Base-by-base conservation (phyloP, 2,113 vertebrate species). In the Aldabrachelys gigantea region DNA sequence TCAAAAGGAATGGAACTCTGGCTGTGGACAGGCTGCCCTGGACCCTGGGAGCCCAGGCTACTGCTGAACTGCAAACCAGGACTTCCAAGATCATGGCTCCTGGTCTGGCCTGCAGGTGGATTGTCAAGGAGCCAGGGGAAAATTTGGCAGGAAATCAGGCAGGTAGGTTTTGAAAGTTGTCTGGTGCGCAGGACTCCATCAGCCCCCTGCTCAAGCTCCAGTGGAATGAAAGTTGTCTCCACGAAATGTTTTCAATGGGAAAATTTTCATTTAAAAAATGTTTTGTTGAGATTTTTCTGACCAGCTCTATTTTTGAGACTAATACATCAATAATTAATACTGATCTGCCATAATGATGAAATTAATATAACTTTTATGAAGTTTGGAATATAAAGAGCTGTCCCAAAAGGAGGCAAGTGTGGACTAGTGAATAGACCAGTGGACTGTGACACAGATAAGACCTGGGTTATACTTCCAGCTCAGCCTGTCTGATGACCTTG, bases 41-140 rank as follows among this genome's bases (percentile, higher is more conserved):
- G 17, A 21, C 4, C 35, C 19, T n/a, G 4, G n/a, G 19, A 62
- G 57, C 5, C 12, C 25, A 29, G 27, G 57, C 57, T 62, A 27
- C 27, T 29, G 57, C 57, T 29, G 57, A 84, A 69, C 94, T 54
- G 82, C 94, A 94, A 96, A 79, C 49, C 89, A 92, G 96, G 92
- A 84, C 85, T 79, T 95, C 79, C 41, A 88, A 78, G 27, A 13
- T 44, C 94, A 94, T 96, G 89, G 90, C 91, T 95, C 52, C 12
- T 38, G 94, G 81, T 57, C 85, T 93, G 44, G 65, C 38, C 53
- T 91, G 38, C 57, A 89, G 92, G 93, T 59, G 54, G 95, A 14
- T 27, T 96, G 59, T 10, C 76, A 85, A 88, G 57, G 31, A 87
- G 82, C 75, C 47, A 29, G 7, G 24, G 41, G 89, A 80, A 17